Evolutionary conservation across 2,888 invertebrate species (phyloP).

Genomic region (Tipula unca): DNA sequence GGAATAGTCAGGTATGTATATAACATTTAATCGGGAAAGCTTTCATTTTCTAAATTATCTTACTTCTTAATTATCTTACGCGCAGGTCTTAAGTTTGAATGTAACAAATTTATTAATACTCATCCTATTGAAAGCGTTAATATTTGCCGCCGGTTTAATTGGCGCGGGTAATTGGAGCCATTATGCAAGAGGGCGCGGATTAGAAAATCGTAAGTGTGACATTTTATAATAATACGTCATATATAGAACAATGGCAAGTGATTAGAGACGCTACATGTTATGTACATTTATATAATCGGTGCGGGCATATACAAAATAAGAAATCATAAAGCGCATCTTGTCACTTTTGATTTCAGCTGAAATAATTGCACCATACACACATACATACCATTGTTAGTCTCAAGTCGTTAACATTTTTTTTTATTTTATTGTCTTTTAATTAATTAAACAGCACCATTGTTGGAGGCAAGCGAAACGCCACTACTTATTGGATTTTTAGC

Average conservation of each 20-base stretch:
- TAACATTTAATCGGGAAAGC: constrained; percentile 19
- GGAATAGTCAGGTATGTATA: constrained; percentile 60
- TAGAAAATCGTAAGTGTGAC: constrained; percentile 41
- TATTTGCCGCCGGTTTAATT: constrained; percentile 71
- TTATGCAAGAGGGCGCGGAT: constrained; percentile 49
- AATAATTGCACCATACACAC: not conserved
- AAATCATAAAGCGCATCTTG: not conserved
- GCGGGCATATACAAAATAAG: too few species aligned
- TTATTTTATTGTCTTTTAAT: not conserved
- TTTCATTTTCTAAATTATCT: not conserved
- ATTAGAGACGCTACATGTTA: not conserved
- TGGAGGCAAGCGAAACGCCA: constrained; percentile 61
- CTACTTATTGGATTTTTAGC: constrained; percentile 46
- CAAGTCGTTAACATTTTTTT: not conserved
- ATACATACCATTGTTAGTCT: not conserved
- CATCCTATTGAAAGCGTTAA: constrained; percentile 69
- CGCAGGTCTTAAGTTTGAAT: constrained; percentile 69
- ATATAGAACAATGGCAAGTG: not conserved
- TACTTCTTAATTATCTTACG: constrained; percentile 22
- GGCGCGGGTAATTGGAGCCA: constrained; percentile 60
- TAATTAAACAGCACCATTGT: constrained; percentile 26
- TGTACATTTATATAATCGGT: not conserved
- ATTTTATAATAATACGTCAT: not conserved
- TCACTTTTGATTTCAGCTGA: not conserved
- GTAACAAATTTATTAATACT: constrained; percentile 72